Percentiles rank a stretch among this genome's conserved stretches.
phyloP scores from a whole-genome alignment of 1,140 invertebrate genomes.

The Solenopsis invicta region DNA sequence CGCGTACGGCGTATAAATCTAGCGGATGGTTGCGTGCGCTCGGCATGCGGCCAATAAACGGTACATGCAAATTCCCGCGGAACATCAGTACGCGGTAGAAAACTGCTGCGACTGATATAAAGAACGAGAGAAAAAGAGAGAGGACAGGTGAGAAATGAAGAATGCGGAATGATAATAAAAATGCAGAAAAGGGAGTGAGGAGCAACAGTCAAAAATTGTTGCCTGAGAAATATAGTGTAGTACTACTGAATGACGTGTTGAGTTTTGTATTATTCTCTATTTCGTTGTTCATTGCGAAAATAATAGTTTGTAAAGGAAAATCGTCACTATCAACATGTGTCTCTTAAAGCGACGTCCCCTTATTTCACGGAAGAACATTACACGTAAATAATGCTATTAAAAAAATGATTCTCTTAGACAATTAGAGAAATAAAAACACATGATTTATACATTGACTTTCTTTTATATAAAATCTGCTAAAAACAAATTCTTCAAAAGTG shows the following conservation, averaged over 20 bases:
- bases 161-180: neutral
- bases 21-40: constrained; percentile 64
- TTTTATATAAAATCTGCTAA: too few relatives aligned
- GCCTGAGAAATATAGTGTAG: neutral
- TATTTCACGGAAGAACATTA: too few relatives aligned
- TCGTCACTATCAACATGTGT: too few relatives aligned
- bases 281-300: neutral
- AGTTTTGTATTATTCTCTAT: neutral
- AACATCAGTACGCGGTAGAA: neutral
- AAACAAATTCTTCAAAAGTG: too few relatives aligned
- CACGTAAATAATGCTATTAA: too few relatives aligned
- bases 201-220: neutral
- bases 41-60: constrained; percentile 72
- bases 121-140: neutral
- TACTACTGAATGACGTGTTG: neutral
- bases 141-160: neutral
- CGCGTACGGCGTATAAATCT: constrained; percentile 65
- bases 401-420: too few relatives aligned
- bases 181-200: neutral
- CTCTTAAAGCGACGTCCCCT: too few relatives aligned
- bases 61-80: constrained; percentile 54
- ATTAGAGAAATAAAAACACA: too few relatives aligned
- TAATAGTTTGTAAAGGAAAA: neutral
- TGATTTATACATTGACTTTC: too few relatives aligned
- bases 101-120: constrained; percentile 24